Conservation (phyloP, 1,140 invertebrate species). For the Euborellia annulipes region DNA sequence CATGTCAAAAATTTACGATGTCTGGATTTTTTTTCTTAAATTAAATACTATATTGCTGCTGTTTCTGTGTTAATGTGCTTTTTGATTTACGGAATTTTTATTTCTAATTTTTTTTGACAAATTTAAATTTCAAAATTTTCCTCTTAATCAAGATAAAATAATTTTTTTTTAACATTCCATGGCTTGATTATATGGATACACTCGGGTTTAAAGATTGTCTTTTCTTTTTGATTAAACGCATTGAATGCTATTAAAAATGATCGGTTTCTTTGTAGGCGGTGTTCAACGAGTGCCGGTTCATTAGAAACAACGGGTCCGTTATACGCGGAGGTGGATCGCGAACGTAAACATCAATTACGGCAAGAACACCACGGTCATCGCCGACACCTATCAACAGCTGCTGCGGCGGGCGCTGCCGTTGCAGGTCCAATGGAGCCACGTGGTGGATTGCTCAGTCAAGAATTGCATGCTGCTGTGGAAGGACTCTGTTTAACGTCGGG, state of each 20-base stretch:
- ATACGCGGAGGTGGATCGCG: constrained; percentile 24
- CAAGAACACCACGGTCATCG: constrained; percentile 14
- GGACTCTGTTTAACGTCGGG: constrained; percentile 26
- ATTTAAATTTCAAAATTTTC: too few species aligned
- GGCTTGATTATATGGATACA: background rate
- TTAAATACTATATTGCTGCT: too few species aligned
- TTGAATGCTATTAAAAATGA: background rate
- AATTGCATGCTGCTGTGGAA: constrained; percentile 28
- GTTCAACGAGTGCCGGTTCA: constrained; percentile 1
- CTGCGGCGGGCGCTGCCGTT: constrained; percentile 8
- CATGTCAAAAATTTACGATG: too few species aligned
- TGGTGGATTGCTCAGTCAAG: constrained; percentile 24
- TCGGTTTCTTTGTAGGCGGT: constrained; percentile 2
- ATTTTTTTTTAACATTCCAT: too few species aligned
- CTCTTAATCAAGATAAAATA: too few species aligned
- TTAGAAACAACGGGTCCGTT: constrained; percentile 17
- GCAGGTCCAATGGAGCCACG: constrained; percentile 22
- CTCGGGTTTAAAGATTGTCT: too few species aligned
- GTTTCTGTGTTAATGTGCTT: too few species aligned
- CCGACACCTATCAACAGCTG: constrained; percentile 38
- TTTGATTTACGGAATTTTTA: too few species aligned
- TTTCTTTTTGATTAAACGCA: background rate
- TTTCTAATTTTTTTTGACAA: too few species aligned
- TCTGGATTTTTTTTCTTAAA: too few species aligned
- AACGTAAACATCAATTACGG: constrained; percentile 10